phyloP scores from a whole-genome alignment of 2,888 invertebrate genomes.

The Sminthurides aquaticus region DNA sequence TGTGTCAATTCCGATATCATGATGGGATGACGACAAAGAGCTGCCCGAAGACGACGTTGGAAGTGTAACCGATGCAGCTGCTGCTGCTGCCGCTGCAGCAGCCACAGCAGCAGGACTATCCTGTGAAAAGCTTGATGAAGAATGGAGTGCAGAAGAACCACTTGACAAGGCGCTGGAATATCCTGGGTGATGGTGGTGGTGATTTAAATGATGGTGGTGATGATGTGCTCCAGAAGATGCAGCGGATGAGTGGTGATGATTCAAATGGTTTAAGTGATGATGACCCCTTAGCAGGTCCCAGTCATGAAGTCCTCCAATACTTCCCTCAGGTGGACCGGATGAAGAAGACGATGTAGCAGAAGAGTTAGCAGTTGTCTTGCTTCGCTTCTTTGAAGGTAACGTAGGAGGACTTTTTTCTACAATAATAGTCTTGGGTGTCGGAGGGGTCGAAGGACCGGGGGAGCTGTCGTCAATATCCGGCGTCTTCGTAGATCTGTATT shows the following conservation, averaged over 20 bases:
- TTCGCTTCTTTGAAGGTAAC: slow-evolving; percentile 21
- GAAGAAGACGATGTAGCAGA: slow-evolving; percentile 10
- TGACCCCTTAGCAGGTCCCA: slow-evolving; percentile 24
- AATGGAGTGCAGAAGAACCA: slow-evolving; percentile 16
- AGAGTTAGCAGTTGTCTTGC: slow-evolving; percentile 12
- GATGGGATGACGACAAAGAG: slow-evolving; percentile 23
- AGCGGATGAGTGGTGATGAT: slow-evolving; percentile 23
- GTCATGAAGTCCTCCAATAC: slow-evolving; percentile 21
- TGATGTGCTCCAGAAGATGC: slow-evolving; percentile 12
- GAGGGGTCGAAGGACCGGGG: slow-evolving; percentile 36
- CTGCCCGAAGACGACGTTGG: slow-evolving; percentile 22
- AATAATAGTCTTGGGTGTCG: slow-evolving; percentile 32
- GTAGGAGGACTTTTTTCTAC: slow-evolving; percentile 5
- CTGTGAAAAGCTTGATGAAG: slow-evolving; percentile 19
- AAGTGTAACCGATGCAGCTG: slow-evolving; percentile 23
- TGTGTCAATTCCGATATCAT: slow-evolving; percentile 22
- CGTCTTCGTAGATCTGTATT: slow-evolving; percentile 27
- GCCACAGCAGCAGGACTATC: slow-evolving; percentile 18
- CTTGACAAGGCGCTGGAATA: slow-evolving; percentile 15
- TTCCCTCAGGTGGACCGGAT: background rate
- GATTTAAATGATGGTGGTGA: slow-evolving; percentile 17
- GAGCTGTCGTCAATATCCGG: slow-evolving; percentile 32
- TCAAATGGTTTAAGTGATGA: slow-evolving; percentile 27
- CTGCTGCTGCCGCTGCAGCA: slow-evolving; percentile 15
- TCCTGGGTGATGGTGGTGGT: slow-evolving; percentile 25